A percentile compares a stretch with the other conserved stretches of the same genome.
Evolutionary conservation across 2,113 vertebrate species (phyloP).

Genomic region (Oryzias javanicus): DNA sequence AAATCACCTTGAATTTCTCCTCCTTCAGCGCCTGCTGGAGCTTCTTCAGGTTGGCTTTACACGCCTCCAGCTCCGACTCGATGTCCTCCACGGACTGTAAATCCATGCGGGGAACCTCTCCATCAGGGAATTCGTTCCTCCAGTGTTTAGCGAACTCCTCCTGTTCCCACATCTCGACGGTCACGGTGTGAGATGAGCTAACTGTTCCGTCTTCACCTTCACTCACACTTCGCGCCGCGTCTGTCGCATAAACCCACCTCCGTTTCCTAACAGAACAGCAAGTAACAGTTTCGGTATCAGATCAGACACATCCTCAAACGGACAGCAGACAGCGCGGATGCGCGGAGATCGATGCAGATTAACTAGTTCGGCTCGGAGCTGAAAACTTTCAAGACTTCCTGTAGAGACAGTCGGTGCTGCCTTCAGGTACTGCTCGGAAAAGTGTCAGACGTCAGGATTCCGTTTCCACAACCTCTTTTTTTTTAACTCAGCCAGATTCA

Average conservation of each 20-base stretch:
- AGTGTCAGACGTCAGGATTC: rapidly evolving
- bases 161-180: constrained; percentile 83
- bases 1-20: constrained; percentile 90
- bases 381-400: constrained; percentile 72
- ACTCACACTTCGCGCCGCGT: not conserved
- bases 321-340: not conserved
- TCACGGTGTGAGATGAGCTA: not conserved
- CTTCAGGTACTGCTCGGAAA: constrained; percentile 38
- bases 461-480: too few relatives aligned
- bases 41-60: constrained; percentile 78
- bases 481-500: too few relatives aligned
- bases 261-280: not conserved
- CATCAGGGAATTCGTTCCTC: constrained; percentile 86
- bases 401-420: constrained; percentile 42
- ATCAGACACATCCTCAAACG: constrained; percentile 38
- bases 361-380: constrained; percentile 32
- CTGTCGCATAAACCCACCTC: constrained; percentile 13
- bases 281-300: not conserved
- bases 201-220: constrained; percentile 10
- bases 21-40: constrained; percentile 84
- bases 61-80: constrained; percentile 83
- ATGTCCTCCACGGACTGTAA: constrained; percentile 81
- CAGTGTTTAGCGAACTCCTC: constrained; percentile 87
- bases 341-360: constrained; percentile 1
- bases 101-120: constrained; percentile 79